phyloP scores from a whole-genome alignment of 2,888 invertebrate species.

The Standfussiana lucernea region DNA sequence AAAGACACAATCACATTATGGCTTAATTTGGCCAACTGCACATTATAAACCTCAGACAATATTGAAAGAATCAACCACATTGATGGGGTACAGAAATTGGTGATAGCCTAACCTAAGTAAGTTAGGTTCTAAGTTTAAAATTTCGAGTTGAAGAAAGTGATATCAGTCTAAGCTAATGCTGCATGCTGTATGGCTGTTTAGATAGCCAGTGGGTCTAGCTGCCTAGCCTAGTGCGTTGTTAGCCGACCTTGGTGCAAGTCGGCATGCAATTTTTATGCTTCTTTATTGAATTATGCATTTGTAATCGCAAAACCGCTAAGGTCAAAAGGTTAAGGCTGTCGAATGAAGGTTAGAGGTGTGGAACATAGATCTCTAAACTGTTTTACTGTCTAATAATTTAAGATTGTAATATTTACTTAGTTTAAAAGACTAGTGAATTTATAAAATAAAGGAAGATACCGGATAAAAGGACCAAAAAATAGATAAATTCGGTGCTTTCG shows the following conservation, averaged over 20 bases:
- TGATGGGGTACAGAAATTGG: not conserved
- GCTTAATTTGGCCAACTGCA: not conserved
- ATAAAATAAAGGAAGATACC: not conserved
- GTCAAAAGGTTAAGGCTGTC: constrained; percentile 42
- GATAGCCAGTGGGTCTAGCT: not conserved
- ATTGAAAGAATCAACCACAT: not conserved
- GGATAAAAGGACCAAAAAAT: not conserved
- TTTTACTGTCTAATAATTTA: not conserved
- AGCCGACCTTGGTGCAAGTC: constrained; percentile 4
- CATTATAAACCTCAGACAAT: too few relatives aligned
- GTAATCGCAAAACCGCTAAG: constrained; percentile 21
- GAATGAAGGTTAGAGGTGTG: constrained; percentile 35
- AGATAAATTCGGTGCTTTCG: not conserved
- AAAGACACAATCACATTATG: constrained; percentile 5
- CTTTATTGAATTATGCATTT: constrained; percentile 26
- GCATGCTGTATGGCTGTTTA: not conserved
- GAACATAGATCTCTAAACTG: constrained; percentile 13
- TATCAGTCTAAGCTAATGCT: not conserved
- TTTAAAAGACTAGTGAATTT: not conserved
- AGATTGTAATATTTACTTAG: not conserved
- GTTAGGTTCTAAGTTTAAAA: too few relatives aligned
- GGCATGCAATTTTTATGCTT: constrained; percentile 28
- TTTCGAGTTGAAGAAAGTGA: too few relatives aligned
- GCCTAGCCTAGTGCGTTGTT: not conserved
- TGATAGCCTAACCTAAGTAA: too few relatives aligned